These are phyloP conservation scores for Scaptomyza tumidula DNA, from an alignment of 2,888 invertebrate species.

Conservation along the genomic window DNA sequence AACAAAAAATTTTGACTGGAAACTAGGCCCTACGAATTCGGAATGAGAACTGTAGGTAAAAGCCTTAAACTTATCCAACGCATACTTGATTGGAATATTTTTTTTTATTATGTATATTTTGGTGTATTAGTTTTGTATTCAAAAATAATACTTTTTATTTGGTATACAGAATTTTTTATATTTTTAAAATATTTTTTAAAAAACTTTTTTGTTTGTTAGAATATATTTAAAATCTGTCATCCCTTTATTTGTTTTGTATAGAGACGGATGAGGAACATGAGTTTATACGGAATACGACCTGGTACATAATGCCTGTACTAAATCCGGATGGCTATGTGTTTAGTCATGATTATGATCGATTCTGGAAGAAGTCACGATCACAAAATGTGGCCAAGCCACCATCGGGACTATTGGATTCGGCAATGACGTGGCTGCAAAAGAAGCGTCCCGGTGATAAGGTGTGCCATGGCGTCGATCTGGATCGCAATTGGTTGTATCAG, in stretches of 20 bases:
- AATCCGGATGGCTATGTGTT: conserved; percentile 93
- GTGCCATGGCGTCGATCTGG: conserved; percentile 91
- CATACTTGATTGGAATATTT: conserved; percentile 31
- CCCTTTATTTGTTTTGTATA: conserved; percentile 22
- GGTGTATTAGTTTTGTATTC: too few relatives aligned
- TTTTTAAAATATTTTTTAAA: too few relatives aligned
- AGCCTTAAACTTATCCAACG: neutral
- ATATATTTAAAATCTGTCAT: too few relatives aligned
- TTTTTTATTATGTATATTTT: too few relatives aligned
- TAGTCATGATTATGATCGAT: conserved; percentile 89
- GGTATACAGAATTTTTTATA: too few relatives aligned
- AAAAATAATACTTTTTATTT: too few relatives aligned
- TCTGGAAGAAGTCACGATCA: conserved; percentile 92
- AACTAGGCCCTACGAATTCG: conserved; percentile 15
- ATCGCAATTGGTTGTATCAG: conserved; percentile 91
- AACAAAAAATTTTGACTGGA: conserved; percentile 19
- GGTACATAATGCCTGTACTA: conserved; percentile 90
- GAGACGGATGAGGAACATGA: conserved; percentile 73
- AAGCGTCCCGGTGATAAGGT: conserved; percentile 73
- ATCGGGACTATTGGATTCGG: conserved; percentile 80
- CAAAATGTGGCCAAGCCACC: conserved; percentile 83
- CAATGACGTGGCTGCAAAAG: conserved; percentile 83
- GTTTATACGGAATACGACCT: conserved; percentile 84
- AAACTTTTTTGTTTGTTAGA: neutral
- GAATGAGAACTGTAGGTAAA: neutral